Conservation (phyloP, 2,888 invertebrate species). For the Eupithecia centaureata region DNA sequence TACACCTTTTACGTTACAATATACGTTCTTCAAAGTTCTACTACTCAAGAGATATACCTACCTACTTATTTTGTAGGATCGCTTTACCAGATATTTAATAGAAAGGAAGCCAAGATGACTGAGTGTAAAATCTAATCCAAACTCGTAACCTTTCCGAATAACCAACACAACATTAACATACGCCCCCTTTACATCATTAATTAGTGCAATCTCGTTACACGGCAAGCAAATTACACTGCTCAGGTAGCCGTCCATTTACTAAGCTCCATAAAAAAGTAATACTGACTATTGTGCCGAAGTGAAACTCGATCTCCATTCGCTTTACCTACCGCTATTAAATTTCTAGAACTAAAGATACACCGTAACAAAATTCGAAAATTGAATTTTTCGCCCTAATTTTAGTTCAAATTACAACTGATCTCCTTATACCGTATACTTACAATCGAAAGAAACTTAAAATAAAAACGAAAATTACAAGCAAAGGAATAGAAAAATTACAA, state of each 20-base stretch:
- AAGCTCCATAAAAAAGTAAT: conserved; percentile 21
- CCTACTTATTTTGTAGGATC: background rate
- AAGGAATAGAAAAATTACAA: too few relatives aligned
- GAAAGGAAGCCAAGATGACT: background rate
- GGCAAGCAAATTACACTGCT: conserved; percentile 61
- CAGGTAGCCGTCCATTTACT: conserved; percentile 55
- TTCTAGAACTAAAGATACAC: background rate
- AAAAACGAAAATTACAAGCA: too few relatives aligned
- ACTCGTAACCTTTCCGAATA: conserved; percentile 27
- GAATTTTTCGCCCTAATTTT: background rate
- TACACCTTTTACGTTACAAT: background rate
- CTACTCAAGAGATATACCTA: too few relatives aligned
- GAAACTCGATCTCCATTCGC: conserved; percentile 2
- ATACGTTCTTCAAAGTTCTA: background rate
- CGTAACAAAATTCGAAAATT: background rate
- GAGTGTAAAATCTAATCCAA: conserved; percentile 20
- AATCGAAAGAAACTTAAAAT: too few relatives aligned
- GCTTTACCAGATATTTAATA: background rate
- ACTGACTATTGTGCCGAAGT: background rate
- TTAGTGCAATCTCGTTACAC: conserved; percentile 56
- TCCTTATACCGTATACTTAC: too few relatives aligned
- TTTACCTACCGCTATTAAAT: background rate
- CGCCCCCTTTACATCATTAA: conserved; percentile 47
- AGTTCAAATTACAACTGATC: background rate
- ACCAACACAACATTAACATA: conserved; percentile 32